Evolutionary conservation across 1,140 invertebrate genomes (phyloP).

Genomic region (Pygmarrhopalites habei): DNA sequence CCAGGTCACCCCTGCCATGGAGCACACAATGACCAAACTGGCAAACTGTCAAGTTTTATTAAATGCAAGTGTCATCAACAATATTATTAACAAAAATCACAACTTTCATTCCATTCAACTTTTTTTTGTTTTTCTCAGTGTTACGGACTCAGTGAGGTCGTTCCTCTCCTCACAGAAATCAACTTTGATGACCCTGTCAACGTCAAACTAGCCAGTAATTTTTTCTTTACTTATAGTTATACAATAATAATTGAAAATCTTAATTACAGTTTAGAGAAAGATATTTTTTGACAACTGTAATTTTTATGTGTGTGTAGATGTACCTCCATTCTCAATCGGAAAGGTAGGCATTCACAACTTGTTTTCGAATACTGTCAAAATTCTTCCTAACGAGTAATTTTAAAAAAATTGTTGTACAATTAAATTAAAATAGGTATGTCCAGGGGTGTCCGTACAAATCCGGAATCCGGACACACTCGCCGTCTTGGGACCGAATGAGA

Average conservation of each 20-base stretch:
- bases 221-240: background rate
- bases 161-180: slow-evolving; percentile 13
- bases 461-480: slow-evolving; percentile 8
- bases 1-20: slow-evolving; percentile 28
- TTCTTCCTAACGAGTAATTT: background rate
- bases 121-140: slow-evolving; percentile 12
- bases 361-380: background rate
- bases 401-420: background rate
- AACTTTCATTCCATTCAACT: background rate
- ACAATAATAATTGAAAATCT: background rate
- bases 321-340: slow-evolving; percentile 11
- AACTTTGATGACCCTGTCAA: background rate
- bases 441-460: slow-evolving; percentile 15
- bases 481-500: slow-evolving; percentile 11
- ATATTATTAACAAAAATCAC: background rate
- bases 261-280: too few species aligned
- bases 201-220: slow-evolving; percentile 10
- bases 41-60: slow-evolving; percentile 19
- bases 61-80: slow-evolving; percentile 22
- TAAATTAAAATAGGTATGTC: background rate
- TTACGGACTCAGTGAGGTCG: slow-evolving; percentile 31
- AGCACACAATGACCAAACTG: slow-evolving; percentile 24
- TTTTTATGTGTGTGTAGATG: background rate
- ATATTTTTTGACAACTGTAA: background rate
- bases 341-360: background rate